Evolutionary conservation across 2,113 vertebrate species (phyloP), one percentile per base, ranked within the genome.

Genomic region (Lophura nycthemera): DNA sequence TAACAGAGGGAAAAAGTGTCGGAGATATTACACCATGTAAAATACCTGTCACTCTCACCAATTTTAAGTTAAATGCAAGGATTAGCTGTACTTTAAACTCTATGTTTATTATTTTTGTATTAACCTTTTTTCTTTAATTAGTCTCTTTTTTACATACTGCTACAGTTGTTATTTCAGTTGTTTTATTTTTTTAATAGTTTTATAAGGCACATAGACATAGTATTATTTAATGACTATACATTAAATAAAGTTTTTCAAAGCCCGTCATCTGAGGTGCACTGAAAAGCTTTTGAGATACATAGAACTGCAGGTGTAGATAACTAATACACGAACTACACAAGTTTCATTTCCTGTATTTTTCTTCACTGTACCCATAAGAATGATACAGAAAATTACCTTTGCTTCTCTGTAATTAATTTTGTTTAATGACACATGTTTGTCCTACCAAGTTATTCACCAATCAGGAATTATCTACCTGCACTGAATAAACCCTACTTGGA

Each of bases 321-420:
- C 60, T 59, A 86, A 57, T 22, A 36, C 25, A 60, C 18, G 12
- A 86, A 83, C 42, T 22, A 34, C 59, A 86, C 27, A 82, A 40
- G 27, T 82, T 69, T 79, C 43, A 91, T 95, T 82, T 87, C 74
- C 43, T 84, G 32, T 72, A 73, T 79, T 85, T 61, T 22, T 91
- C 47, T 78, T 50, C 25, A 43, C 30, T 42, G 20, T 40, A 57
- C 8, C 13, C 15, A 11, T 13, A 89, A 84, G 13, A 27, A 57
- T 73, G n/a, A 54, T 72, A 47, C 10, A n/a, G 25, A 82, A 87
- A 91, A 64, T 61, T 54, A 85, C 38, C 34, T 87, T 59, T 72
- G 27, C 7, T 36, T 38, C 15, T 71, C 75, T 65, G 45, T 45
- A 86, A 38, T 84, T 75, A 67, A 34, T 72, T 67, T 72, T 79